Base-by-base conservation (phyloP, 2,797 vertebrate species). In the Danio choprae region DNA sequence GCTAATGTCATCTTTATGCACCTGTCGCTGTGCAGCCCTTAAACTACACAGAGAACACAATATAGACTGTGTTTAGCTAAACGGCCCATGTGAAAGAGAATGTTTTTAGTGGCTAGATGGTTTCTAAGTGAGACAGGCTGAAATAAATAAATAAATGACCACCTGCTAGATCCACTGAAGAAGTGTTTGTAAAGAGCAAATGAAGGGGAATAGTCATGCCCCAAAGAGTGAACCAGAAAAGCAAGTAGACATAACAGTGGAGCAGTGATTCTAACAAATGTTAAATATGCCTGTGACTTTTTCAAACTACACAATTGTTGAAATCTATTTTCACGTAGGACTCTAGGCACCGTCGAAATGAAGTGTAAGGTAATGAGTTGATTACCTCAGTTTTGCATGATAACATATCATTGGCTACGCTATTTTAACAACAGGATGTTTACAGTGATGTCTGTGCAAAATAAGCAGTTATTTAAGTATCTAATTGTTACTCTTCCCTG, bases 111-210 rank as follows among this genome's bases (percentile, higher is more conserved):
- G 11, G 16, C 6, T 80, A 36, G 55, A 70, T 64, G 50, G 81
- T 77, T 74, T 77, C 55, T 72, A 41, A 41, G 20, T 51, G 59
- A 81, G 41, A 83, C 40, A 59, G 73, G 53, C 59, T 8, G 36
- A 65, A 80, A 82, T 74, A 76, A 75, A 81, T 68, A 78, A 83
- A 76, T 60, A 60, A 85, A 77, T 74, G 84, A 71, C 74, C 83
- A 79, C 82, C 84, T 81, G 68, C 75, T 69, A 80, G 80, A 77
- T 73, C 40, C 46, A 77, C 58, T 75, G 82, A 77, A 79, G 74
- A 79, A 62, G 58, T 50, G 59, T 81, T 86, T 84, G 84, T 82
- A 59, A 63, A 77, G 68, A 69, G 50, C 18, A 64, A 82, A 80
- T 82, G 72, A 86, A 86, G 58, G 58, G 73, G 56, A 55, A 79